A percentile compares a stretch with the other conserved stretches of the same genome.
phyloP scores from a whole-genome alignment of 1,140 invertebrate genomes.

The Diachasmimorpha longicaudata region DNA sequence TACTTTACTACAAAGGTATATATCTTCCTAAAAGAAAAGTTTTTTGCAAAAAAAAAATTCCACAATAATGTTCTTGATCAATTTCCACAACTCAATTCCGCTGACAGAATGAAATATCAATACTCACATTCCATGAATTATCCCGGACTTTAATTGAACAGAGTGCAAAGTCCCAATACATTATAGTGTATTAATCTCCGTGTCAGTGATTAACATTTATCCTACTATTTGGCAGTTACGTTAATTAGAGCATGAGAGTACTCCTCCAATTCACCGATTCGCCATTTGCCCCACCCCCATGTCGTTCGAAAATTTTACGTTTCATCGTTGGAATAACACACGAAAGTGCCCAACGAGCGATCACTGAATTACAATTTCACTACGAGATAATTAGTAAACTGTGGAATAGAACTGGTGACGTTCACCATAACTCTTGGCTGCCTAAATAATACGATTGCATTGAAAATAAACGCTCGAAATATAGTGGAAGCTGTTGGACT shows the following conservation, averaged over 20 bases:
- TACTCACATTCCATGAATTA: background rate
- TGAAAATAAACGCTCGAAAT: no score
- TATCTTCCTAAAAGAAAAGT: no score
- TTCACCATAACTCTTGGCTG: background rate
- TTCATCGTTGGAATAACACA: background rate
- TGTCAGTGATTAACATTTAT: background rate
- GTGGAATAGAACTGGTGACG: background rate
- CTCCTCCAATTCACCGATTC: background rate
- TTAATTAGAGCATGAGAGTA: background rate
- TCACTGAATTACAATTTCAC: background rate
- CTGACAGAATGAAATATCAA: background rate
- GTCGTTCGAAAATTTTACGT: background rate
- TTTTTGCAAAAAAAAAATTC: no score
- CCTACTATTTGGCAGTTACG: background rate
- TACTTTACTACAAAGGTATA: no score
- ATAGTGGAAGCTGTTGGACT: no score
- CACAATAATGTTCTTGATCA: no score
- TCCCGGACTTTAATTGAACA: background rate
- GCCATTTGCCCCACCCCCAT: background rate
- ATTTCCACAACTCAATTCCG: no score
- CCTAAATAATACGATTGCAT: no score
- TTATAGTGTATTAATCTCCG: background rate
- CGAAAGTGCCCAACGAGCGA: background rate
- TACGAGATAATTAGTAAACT: background rate
- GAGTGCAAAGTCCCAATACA: background rate